Evolutionary conservation across 1,140 invertebrate species (phyloP), one percentile per base, ranked within the genome.

Genomic region (Ditylenchus dipsaci): DNA sequence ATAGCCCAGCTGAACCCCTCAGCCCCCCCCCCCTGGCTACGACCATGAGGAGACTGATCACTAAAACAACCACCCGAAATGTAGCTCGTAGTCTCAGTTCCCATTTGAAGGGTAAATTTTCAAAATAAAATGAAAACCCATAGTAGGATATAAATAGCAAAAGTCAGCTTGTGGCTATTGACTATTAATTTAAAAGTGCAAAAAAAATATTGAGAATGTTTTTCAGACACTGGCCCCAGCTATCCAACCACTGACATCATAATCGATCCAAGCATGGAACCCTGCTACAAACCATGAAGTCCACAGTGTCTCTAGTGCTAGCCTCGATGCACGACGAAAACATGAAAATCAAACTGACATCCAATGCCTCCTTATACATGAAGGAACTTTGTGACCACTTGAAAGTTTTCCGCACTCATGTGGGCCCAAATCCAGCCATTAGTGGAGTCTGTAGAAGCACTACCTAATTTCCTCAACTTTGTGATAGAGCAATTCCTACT

Each of bases 401-500:
- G 5, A 72, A 67, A n/a, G 76, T 78, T 23, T 77, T 77, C 47
- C 68, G 74, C 23, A 66, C 73, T 78, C 38, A 58, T 74, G 19
- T 26, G 21, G 26, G 67, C 43, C 3, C 73, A 76, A 30, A 68
- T 80, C 47, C 56, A 79, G 38, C 60, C 77, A 3, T 61, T 79
- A 49, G 65, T 63, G 30, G 76, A 76, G 53, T 76, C 75, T 7
- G 29, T 76, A 1, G 71, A 80, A 47, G 63, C 68, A 56, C 38
- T 81, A 56, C 69, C 76, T 15, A 66, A 69, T 57, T 82, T 79
- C 38, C 47, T 79, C 21, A 77, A 82, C 56, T 79, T 79, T 65
- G 71, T 80, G 29, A 62, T 81, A 23, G 77, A 81, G 58, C 71
- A 78, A 58, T 79, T 79, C 42, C 59, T 81, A 9, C 74, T 79